Evolutionary conservation across 2,113 vertebrate species (phyloP).

Genomic region (Nerophis lumbriciformis): DNA sequence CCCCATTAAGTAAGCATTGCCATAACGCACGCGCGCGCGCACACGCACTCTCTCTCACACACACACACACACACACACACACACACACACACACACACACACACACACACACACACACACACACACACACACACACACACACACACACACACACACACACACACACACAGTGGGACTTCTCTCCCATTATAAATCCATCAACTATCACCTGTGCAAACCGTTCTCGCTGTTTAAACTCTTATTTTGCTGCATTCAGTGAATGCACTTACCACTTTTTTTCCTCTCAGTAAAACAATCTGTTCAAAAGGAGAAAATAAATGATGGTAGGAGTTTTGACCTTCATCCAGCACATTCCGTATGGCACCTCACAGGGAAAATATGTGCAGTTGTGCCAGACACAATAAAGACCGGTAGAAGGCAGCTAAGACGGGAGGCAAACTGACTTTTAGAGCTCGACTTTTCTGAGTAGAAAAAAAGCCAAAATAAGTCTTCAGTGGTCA

Average conservation of each 20-base stretch:
- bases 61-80: background rate
- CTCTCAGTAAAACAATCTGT: background rate
- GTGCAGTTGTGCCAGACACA: constrained; percentile 24
- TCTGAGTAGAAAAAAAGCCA: background rate
- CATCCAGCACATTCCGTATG: constrained; percentile 17
- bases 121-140: constrained; percentile 8
- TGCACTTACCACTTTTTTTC: background rate
- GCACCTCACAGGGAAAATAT: constrained; percentile 15
- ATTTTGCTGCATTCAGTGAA: no score
- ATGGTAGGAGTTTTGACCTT: constrained; percentile 6
- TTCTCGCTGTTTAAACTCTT: no score
- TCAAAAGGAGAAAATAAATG: constrained; percentile 1
- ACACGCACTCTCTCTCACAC: background rate
- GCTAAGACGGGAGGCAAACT: constrained; percentile 11
- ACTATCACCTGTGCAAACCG: no score
- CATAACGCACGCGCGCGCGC: no score
- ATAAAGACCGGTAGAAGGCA: constrained; percentile 21
- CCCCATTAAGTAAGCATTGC: no score
- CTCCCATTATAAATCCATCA: no score
- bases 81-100: background rate
- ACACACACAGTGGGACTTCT: no score
- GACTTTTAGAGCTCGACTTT: constrained; percentile 19
- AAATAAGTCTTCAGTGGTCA: constrained; percentile 21
- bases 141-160: constrained; percentile 5
- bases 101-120: constrained; percentile 9